Base-by-base conservation (phyloP, 2,113 vertebrate genomes). In the Fregata magnificens region DNA sequence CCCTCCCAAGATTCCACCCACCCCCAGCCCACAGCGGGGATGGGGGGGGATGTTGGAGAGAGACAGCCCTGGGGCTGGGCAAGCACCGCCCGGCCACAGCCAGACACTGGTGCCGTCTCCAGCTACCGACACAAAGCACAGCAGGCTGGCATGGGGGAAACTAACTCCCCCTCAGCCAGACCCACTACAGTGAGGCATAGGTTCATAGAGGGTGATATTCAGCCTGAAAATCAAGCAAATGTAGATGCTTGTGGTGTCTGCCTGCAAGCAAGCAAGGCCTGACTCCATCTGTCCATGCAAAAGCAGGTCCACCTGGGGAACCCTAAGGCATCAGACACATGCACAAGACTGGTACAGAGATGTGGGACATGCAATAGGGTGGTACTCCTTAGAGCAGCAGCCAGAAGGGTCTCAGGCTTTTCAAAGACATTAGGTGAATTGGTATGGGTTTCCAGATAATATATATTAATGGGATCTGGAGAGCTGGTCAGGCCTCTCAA, bases 361-460 rank as follows among this genome's bases (percentile, higher is more conserved):
- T 3, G 5, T 17, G 38, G 16, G 17, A 22, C 7, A 5, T 19
- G 13, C 16, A 32, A 2, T 7, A 49, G 9, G 2, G n/a, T 40
- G 24, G 14, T n/a, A 22, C 3, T 28, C 34, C 45, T 53, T 22
- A 19, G 16, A 58, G 38, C 14, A 87, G 17, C 13, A 65, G 7
- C 22, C 20, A 6, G 19, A 9, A 53, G 9, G 3, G 6, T 8
- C 12, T 77, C 9, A 58, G 19, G 17, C 6, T 63, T 66, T 62
- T 28, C 34, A 52, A 4, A 42, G 16, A 8, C 22, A 14, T 72
- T 25, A 22, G 3, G 38, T 38, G 11, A 52, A 26, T 72, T 67
- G 8, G 7, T 6, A 1, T 42, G 19, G 11, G 4, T 58, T 74
- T 76, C 36, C 31, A 50, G 22, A 34, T 6, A 42, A 45, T 9